phyloP scores from a whole-genome alignment of 30 jellyfish, hydroid and myxozoan genomes.

The Chrysaora quinquecirrha region DNA sequence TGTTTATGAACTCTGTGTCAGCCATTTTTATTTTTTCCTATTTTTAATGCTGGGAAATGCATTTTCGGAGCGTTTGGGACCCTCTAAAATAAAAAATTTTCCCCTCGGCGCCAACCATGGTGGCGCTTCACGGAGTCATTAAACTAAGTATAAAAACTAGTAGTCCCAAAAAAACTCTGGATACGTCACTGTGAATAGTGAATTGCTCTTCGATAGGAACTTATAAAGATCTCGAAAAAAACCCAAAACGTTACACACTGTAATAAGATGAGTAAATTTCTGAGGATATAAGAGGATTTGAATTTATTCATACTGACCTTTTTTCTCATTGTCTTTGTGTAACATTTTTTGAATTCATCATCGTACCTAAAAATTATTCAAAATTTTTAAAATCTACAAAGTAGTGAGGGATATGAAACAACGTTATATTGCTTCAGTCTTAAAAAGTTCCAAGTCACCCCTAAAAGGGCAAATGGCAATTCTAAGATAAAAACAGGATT shows the following conservation, averaged over 20 bases:
- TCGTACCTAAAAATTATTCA: constrained; percentile 62
- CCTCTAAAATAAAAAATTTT: too few species aligned
- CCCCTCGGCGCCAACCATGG: too few species aligned
- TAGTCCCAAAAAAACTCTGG: too few species aligned
- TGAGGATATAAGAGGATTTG: neutral
- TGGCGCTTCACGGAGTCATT: too few species aligned
- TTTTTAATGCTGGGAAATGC: neutral
- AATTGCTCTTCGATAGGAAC: neutral
- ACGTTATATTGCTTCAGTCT: neutral
- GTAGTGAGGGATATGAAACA: neutral
- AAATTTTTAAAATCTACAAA: neutral
- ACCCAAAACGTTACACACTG: neutral
- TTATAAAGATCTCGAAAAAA: neutral
- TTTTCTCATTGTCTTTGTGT: constrained; percentile 26
- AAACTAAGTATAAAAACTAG: too few species aligned
- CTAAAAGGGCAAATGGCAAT: neutral
- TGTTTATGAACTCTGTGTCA: too few species aligned
- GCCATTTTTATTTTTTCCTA: neutral
- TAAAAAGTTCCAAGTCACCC: neutral
- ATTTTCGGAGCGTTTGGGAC: too few species aligned
- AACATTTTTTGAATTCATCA: constrained; percentile 63
- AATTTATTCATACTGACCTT: constrained; percentile 38
- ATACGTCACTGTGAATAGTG: neutral
- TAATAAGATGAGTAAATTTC: neutral
- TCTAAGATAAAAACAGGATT: neutral